Base-by-base conservation (phyloP, 2,888 invertebrate species). In the Junonia oenone region DNA sequence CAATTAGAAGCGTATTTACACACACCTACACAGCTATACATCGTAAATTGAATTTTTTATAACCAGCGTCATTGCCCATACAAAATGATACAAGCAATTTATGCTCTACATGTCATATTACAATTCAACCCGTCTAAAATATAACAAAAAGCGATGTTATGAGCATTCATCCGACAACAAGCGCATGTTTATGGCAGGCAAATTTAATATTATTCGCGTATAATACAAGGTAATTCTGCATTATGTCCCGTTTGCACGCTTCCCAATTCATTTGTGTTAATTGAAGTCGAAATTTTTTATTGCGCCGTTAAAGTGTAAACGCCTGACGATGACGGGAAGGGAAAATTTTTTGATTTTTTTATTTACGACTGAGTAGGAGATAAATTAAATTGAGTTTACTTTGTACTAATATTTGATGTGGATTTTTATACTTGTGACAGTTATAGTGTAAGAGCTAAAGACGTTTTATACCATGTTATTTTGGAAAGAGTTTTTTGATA, bases 251-350 rank as follows among this genome's bases (percentile, higher is more conserved):
- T 51, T 51, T 40, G 53, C 52, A 56, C 53, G 15, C 13, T 43
- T 43, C 43, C 33, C 63, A 61, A 61, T 63, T 58, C 56, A 56
- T 54, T 55, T 52, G 33, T 48, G 51, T 56, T 62, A 65, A 64
- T 64, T 64, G 64, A 58, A 59, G 52, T 46, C 52, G 49, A 54
- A 58, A n/a, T 55, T 62, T 60, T 66, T 66, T 65, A 65, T 62
- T 51, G 45, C 63, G 53, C 49, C 54, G 63, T 65, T 62, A 64
- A 63, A 62, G 53, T 57, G n/a, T 33, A 33, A 55, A 55, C 31
- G 53, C 17, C 58, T 52, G 58, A 51, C 62, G 56, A 61, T 59
- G 56, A 54, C 51, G 45, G 33, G 50, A 14, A 14, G 26, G 51
- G 17, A 38, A 40, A 53, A 55, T 33, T 45, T 45, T 56, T 56